Conservation (phyloP, 2,113 vertebrate genomes). For the Isurus oxyrinchus region DNA sequence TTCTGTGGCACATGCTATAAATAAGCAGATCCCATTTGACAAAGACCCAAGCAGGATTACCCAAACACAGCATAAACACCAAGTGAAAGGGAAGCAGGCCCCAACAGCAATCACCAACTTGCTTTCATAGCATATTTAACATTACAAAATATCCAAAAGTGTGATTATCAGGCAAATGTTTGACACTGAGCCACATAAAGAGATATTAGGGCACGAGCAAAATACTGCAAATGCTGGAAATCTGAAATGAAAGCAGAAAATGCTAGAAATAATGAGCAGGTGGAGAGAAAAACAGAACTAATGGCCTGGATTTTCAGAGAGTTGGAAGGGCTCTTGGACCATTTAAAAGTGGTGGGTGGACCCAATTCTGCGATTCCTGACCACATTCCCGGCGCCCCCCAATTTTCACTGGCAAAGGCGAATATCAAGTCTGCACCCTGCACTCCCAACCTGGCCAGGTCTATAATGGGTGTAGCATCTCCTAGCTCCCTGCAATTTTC, state of each 20-base stretch:
- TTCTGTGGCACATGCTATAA: constrained; percentile 8
- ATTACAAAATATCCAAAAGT: no score
- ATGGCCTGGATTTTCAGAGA: background rate
- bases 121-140: background rate
- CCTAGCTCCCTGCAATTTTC: background rate
- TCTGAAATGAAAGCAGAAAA: background rate
- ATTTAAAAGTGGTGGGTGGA: background rate
- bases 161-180: background rate
- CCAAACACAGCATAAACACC: background rate
- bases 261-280: background rate
- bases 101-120: background rate
- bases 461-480: background rate
- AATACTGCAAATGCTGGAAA: background rate
- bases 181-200: background rate
- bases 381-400: background rate
- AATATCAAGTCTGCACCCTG: no score
- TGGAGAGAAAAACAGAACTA: background rate
- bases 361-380: background rate
- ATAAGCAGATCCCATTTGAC: background rate
- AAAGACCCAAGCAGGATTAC: background rate
- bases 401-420: no score
- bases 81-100: background rate
- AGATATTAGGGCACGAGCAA: background rate
- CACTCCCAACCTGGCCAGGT: background rate
- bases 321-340: background rate